phyloP scores from a whole-genome alignment of 2,797 vertebrate genomes.

The Luscinia luscinia region DNA sequence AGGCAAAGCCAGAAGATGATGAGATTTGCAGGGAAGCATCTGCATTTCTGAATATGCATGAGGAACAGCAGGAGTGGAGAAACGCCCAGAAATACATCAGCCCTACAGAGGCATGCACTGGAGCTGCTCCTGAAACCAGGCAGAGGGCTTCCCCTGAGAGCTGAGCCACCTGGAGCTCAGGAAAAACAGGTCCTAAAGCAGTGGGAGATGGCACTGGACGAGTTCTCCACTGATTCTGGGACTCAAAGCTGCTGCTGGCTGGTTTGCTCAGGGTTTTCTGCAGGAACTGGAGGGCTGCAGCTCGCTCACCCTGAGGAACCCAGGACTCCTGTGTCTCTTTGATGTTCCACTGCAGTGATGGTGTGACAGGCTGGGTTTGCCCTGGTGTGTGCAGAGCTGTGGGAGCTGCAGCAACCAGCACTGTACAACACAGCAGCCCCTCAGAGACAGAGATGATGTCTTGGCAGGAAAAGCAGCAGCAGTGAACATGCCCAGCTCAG shows the following conservation, averaged over 20 bases:
- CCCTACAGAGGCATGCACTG: neutral
- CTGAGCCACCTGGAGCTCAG: slow-evolving; percentile 21
- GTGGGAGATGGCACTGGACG: neutral
- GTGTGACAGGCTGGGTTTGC: neutral
- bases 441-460: neutral
- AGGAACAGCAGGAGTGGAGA: neutral
- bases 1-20: neutral
- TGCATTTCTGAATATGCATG: slow-evolving; percentile 25
- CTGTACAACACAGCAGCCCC: neutral
- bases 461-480: neutral
- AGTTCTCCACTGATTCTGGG: neutral
- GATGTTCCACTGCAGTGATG: neutral
- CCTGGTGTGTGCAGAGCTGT: accelerated
- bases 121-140: neutral
- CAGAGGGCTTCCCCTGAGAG: neutral
- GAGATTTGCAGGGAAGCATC: neutral
- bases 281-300: neutral
- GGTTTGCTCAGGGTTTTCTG: neutral
- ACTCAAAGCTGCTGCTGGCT: neutral
- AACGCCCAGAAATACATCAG: neutral
- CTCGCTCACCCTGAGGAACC: neutral
- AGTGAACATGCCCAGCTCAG: neutral
- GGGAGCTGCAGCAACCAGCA: neutral
- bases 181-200: slow-evolving; percentile 49
- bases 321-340: neutral